A percentile compares a stretch with the other conserved stretches of the same genome.
Evolutionary conservation across 1,140 invertebrate species (phyloP).

Genomic region (Cyrtorhinus lividipennis): DNA sequence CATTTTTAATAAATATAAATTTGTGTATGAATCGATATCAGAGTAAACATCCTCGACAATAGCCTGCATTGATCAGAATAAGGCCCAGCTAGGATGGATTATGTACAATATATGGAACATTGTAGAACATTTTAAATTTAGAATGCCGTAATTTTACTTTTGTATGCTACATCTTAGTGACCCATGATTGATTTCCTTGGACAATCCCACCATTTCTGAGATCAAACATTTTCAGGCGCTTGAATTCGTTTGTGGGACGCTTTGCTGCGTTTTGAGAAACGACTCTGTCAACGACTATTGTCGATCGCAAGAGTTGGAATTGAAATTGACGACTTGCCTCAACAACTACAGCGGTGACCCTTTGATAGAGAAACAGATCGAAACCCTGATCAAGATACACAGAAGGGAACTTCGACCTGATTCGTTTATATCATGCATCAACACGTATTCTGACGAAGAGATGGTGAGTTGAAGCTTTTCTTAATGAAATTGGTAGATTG

Average conservation of each 20-base stretch:
- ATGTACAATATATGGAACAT: too few relatives aligned
- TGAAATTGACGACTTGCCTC: conserved; percentile 3
- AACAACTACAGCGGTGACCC: conserved; percentile 14
- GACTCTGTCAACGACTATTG: conserved; percentile 20
- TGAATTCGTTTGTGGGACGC: conserved; percentile 21
- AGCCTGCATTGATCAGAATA: too few relatives aligned
- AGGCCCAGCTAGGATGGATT: too few relatives aligned
- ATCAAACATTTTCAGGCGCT: conserved; percentile 23
- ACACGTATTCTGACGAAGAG: conserved; percentile 19
- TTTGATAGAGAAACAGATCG: conserved; percentile 17
- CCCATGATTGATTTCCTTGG: too few relatives aligned
- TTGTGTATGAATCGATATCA: too few relatives aligned
- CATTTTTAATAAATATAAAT: too few relatives aligned
- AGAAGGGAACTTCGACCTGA: conserved; percentile 11
- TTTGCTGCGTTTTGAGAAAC: conserved; percentile 23
- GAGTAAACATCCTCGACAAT: too few relatives aligned
- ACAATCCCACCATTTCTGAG: too few relatives aligned
- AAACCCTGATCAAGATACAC: conserved; percentile 17
- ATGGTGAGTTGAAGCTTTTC: conserved; percentile 14
- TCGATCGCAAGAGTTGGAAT: conserved; percentile 16
- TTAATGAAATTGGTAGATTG: background rate
- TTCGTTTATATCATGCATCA: conserved; percentile 10
- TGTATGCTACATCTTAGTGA: too few relatives aligned
- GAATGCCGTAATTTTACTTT: background rate
- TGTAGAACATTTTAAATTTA: background rate